Evolutionary conservation across 1,140 invertebrate species (phyloP), one percentile per base, ranked within the genome.

Genomic region (Phortica variegata): DNA sequence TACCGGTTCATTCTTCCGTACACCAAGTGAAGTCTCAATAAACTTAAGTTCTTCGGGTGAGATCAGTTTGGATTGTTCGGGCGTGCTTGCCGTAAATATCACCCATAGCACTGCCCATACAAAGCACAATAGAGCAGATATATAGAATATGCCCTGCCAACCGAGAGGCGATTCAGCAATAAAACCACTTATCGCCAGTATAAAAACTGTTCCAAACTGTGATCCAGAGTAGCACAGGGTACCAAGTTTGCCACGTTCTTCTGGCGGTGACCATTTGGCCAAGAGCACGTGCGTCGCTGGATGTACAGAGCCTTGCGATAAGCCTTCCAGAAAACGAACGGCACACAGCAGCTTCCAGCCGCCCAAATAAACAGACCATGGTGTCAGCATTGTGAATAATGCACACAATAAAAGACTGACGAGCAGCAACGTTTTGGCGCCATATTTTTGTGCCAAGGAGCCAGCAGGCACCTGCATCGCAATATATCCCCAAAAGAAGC

Each of bases 131-230:
- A 65, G 77, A 44, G 90, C 91, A 65, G 90, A 87, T 0, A 84
- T 61, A 56, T 91, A 93, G 73, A 92, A 93, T 17, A 89, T 84
- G 37, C 83, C 79, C 0, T 87, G 87, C 90, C 90, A 92, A 5
- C 90, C 90, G 3, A 80, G 44, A 2, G 45, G 39, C 0, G 85
- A 85, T 8, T 78, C 80, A 0, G 87, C 83, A 7, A 92, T 76
- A 10, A 79, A 56, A 1, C 89, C 90, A 20, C 73, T 68, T 1
- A 58, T 56, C 13, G 68, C 86, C 77, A 91, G 79, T 4, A 85
- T 81, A 1, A 90, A 60, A 2, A 92, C 87, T 0, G 86, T 89
- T 8, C 89, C 89, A 48, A 91, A 83, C 59, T 88, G 83, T 0
- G 80, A 78, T 2, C 87, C 87, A 59, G 81, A 81, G 61, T 85